Base-by-base conservation (phyloP, 2,113 vertebrate genomes). In the Cacatua alba region DNA sequence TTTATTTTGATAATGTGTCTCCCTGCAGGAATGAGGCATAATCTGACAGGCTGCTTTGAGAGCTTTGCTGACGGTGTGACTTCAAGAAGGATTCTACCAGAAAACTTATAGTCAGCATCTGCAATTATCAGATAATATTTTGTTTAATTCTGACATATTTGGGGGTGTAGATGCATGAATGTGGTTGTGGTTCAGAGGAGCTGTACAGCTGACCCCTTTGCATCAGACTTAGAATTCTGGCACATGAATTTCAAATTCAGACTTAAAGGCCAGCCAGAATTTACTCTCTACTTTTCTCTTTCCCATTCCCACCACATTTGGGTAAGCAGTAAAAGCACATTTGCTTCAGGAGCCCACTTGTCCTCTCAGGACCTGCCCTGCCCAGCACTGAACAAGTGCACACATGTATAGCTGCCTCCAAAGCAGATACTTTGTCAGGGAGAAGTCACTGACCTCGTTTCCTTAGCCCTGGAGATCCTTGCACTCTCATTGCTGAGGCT, bases 391-490 rank as follows among this genome's bases (percentile, higher is more conserved):
- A 29, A 31, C 52, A 57, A 52, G 55, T 9, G 10, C 65, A 8
- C 20, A 20, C 55, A 16, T 8, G 19, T 8, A 33, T 53, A 12
- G 39, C 88, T 63, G 68, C 25, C 65, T 91, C 82, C 57, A 19
- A 41, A 72, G 86, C 83, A 76, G 43, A 14, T 79, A 64, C 64
- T 69, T 69, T 90, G 65, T 78, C 88, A 76, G 82, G n/a, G 64
- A 88, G 65, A 53, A 92, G 88, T 29, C 62, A 19, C 26, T 87
- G 91, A 76, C 90, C 92, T 75, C 60, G 86, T 78, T 90, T 46
- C 82, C 86, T 49, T 10, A 29, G 86, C 90, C 86, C 77, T 72
- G 81, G 44, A 88, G 69, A 84, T 89, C 57, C 74, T 77, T 69
- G 62, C 62, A 28, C 69, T 92, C 67, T 88, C 67, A 41, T 24